phyloP scores from a whole-genome alignment of 2,888 invertebrate genomes.

The Spisula solida region DNA sequence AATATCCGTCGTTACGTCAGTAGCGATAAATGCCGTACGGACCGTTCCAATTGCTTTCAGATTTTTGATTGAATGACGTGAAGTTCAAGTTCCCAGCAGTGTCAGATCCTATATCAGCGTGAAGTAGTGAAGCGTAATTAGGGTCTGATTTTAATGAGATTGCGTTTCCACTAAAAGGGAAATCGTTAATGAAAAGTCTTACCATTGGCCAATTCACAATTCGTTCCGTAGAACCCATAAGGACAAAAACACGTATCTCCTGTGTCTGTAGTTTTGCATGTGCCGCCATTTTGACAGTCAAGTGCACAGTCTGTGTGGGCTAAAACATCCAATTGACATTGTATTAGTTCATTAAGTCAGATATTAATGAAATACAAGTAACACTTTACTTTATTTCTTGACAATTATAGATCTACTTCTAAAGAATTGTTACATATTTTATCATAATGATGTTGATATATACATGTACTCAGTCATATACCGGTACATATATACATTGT shows the following conservation, averaged over 20 bases:
- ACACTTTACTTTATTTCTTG: neutral
- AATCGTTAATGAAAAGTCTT: no score
- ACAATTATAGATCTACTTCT: neutral
- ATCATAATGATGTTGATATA: neutral
- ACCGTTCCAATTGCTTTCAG: no score
- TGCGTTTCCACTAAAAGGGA: no score
- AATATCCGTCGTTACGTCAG: no score
- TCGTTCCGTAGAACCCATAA: conserved; percentile 39
- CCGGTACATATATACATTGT: neutral
- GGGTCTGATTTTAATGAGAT: no score
- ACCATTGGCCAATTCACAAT: conserved; percentile 32
- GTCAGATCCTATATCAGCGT: no score
- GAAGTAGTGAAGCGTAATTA: no score
- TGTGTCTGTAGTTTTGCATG: conserved; percentile 6
- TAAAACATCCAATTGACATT: neutral
- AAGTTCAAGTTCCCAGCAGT: no score
- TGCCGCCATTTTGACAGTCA: conserved; percentile 26
- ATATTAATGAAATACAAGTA: neutral
- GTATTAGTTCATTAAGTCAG: neutral
- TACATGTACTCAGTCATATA: neutral
- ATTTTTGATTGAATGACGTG: no score
- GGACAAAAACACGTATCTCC: conserved; percentile 19
- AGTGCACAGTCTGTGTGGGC: neutral
- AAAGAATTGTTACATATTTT: neutral
- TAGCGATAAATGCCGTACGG: no score